These are phyloP conservation scores for Pteropus rufus DNA, from an alignment of 2,797 vertebrate genomes.

Conservation along the genomic window DNA sequence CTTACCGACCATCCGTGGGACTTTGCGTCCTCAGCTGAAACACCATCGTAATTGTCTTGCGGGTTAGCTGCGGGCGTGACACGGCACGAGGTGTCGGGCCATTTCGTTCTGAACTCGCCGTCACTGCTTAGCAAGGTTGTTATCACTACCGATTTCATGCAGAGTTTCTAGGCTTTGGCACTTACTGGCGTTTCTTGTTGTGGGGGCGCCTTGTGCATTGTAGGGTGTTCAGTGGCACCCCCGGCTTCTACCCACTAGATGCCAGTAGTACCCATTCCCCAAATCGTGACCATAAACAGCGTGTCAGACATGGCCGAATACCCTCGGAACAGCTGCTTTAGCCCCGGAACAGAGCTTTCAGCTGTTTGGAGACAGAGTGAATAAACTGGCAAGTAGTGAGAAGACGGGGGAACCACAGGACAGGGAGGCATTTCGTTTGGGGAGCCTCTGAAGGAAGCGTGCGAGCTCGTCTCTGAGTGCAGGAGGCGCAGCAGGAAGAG, in stretches of 20 bases:
- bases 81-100: rapidly evolving
- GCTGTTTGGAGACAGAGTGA: background rate
- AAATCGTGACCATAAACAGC: too few relatives aligned
- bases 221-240: background rate
- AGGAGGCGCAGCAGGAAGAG: rapidly evolving
- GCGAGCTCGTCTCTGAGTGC: background rate
- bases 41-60: too few relatives aligned
- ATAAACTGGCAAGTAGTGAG: background rate
- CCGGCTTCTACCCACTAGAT: background rate
- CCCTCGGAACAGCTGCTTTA: background rate
- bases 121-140: rapidly evolving
- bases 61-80: background rate
- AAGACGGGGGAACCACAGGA: background rate
- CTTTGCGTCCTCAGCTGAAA: background rate
- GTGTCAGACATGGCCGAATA: background rate
- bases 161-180: rapidly evolving
- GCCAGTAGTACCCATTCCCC: background rate
- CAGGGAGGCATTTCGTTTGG: background rate
- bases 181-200: rapidly evolving
- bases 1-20: background rate
- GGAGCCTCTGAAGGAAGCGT: background rate
- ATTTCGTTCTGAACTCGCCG: rapidly evolving
- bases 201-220: background rate
- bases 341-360: background rate
- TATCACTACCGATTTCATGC: rapidly evolving